Base-by-base conservation (phyloP, 2,888 invertebrate genomes). In the Diaphora mendica region DNA sequence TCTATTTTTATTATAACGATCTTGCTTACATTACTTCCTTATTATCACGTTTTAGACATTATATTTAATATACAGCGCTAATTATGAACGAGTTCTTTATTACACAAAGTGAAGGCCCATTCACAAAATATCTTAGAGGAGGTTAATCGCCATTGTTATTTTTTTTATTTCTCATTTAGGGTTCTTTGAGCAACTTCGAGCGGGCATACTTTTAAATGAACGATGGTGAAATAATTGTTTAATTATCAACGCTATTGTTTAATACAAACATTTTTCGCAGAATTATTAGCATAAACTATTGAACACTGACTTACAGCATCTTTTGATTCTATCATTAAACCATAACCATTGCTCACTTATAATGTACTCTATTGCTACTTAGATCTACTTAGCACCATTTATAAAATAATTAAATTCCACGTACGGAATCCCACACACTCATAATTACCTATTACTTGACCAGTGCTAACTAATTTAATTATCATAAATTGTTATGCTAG, bases 11-110 rank as follows among this genome's bases (percentile, higher is more conserved):
- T 92, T 92, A 89, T 91, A 92, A 93, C 90, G 90, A 92, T 93
- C 91, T 92, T 92, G 92, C 93, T 93, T 91, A 93, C 93, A 93
- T 93, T 91, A 91, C 92, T 93, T 93, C 94, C 93, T 94, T 93
- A 93, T 94, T 94, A 94, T 92, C 92, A 92, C 92, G 89, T 92
- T 92, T 93, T 92, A 90, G 89, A 90, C 91, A 90, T 92, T 93
- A 91, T 91, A 93, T 91, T 93, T 92, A 92, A 91, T 92, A 94
- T 91, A 94, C 92, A 93, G 91, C 91, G 92, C 92, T 94, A 94
- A 94, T 94, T 94, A 94, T 90, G 89, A 91, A 89, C 91, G 91
- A 90, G 91, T 91, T 91, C 90, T 91, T 92, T 91, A 92, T 92
- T 92, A 92, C 87, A 87, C 87, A 84, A 89, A 91, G 89, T 90